Base-by-base conservation (phyloP, 2,797 vertebrate species). In the Taeniopygia guttata region DNA sequence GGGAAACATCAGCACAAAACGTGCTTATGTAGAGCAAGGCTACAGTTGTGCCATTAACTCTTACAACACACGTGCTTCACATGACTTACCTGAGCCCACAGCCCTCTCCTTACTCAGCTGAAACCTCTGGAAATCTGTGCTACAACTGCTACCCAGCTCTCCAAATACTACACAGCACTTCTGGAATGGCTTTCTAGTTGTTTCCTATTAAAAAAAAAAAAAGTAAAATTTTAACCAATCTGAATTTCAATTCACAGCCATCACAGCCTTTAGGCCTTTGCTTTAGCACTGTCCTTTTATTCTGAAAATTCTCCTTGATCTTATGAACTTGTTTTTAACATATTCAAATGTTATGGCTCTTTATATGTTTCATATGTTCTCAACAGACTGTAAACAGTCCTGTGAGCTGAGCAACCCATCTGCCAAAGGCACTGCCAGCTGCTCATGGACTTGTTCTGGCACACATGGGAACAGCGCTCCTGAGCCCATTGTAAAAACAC, bases 1-100 rank as follows among this genome's bases (percentile, higher is more conserved):
- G 89, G 81, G 87, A 95, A 96, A 93, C 95, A 95, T 93, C 90
- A 93, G 93, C 95, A 91, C 66, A 95, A 96, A 93, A 94, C 84
- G 52, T 84, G 90, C 96, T 90, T 85, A 80, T 91, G 54, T 83
- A 63, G 90, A 97, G 87, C 55, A 68, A 78, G 89, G 73, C 74
- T 70, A 51, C 3, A n/a, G 1, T 64, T 90, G 69, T 93, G 6
- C 92, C 87, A 95, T 92, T 64, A 96, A 93, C 59, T 94, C 63
- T 96, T 90, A 84, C 91, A 92, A 95, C 94, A 96, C 34, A 8
- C 0, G 10, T 84, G 86, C 55, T 93, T 91, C 89, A 81, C 91
- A 49, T 46, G 94, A 91, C 72, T 82, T 91, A 95, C 79, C 72
- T 75, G 86, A 93, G 26, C 56, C 52, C 78, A 69, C 67, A 72